phyloP scores from a whole-genome alignment of 2,113 vertebrate species.

The Scopus umbretta region DNA sequence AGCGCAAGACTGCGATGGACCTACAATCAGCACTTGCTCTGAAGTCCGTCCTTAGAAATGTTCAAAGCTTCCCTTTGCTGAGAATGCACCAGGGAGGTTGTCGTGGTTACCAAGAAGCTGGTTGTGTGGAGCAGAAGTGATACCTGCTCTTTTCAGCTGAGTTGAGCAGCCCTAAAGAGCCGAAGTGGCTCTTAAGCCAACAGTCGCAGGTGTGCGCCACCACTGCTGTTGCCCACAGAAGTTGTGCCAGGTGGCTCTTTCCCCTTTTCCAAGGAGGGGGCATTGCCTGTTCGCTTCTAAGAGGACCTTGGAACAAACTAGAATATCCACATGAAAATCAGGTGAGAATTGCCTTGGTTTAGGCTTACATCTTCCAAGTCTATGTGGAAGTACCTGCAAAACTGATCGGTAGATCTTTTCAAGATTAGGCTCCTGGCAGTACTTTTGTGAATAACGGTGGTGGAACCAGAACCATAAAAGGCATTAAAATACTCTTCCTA shows the following conservation, averaged over 20 bases:
- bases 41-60: neutral
- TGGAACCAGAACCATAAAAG: conserved; percentile 28
- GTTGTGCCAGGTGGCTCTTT: neutral
- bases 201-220: neutral
- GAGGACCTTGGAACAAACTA: neutral
- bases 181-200: neutral
- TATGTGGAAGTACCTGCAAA: neutral
- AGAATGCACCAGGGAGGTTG: neutral
- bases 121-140: neutral
- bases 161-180: neutral
- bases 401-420: neutral
- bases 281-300: neutral
- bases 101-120: neutral
- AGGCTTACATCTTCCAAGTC: neutral
- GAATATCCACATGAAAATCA: neutral
- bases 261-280: neutral
- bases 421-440: neutral
- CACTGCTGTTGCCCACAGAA: neutral
- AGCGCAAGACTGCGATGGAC: neutral
- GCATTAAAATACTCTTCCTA: neutral
- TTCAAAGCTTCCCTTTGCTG: neutral
- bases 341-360: neutral
- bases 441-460: neutral
- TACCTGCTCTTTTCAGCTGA: neutral
- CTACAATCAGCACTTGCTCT: neutral